Conservation (phyloP, 1,140 invertebrate genomes). For the Pogonomyrmex californicus region DNA sequence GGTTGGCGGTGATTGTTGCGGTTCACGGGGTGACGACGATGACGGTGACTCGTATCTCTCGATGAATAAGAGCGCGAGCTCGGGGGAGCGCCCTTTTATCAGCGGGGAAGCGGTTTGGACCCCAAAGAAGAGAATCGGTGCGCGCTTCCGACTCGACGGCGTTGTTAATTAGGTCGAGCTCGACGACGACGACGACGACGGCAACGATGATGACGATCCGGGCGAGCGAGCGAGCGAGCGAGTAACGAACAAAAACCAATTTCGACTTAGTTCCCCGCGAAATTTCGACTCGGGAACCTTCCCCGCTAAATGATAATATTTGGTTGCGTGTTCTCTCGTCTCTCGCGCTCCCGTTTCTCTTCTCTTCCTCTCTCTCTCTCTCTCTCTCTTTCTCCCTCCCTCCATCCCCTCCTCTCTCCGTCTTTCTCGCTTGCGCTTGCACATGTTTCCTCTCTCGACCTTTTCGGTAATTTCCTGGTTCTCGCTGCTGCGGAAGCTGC, state of each 20-base stretch:
- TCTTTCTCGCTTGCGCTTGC: constrained; percentile 48
- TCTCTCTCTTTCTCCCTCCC: constrained; percentile 36
- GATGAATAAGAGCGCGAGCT: constrained; percentile 41
- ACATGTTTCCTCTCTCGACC: constrained; percentile 38
- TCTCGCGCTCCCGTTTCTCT: constrained; percentile 42
- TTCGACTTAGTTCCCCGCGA: constrained; percentile 52
- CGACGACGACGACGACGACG: constrained; percentile 19
- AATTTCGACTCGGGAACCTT: constrained; percentile 51
- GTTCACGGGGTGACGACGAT: constrained; percentile 27
- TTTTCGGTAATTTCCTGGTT: constrained; percentile 67
- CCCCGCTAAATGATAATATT: constrained; percentile 62
- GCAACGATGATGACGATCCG: not conserved
- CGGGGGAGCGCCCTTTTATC: constrained; percentile 18
- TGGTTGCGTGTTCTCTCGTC: constrained; percentile 54
- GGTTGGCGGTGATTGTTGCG: not conserved
- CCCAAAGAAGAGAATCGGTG: constrained; percentile 49
- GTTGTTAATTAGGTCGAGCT: constrained; percentile 56
- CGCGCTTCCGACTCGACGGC: constrained; percentile 50
- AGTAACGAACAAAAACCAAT: constrained; percentile 59
- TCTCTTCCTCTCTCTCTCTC: constrained; percentile 26
- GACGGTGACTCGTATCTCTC: constrained; percentile 61
- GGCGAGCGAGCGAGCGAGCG: constrained; percentile 41
- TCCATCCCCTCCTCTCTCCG: constrained; percentile 24
- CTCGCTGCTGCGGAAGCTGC: constrained; percentile 48
- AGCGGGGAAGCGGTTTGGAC: constrained; percentile 24